A percentile compares a stretch with the other conserved stretches of the same genome.
phyloP scores from a whole-genome alignment of 2,797 vertebrate genomes.

The Siniperca obscura region DNA sequence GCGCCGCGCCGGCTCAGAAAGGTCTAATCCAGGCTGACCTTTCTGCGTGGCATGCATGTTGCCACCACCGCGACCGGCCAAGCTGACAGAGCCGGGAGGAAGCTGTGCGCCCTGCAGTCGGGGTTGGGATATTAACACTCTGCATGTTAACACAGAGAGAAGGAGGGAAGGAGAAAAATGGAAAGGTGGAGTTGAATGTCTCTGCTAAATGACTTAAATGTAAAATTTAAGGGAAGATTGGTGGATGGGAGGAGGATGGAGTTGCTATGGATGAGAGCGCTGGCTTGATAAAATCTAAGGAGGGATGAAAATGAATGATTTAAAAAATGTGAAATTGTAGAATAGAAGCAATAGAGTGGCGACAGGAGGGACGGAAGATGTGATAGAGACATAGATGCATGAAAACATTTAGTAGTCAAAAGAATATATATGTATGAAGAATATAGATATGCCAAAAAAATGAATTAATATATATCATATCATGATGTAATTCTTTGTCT shows the following conservation, averaged over 20 bases:
- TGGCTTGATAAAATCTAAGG: neutral
- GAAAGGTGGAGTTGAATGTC: neutral
- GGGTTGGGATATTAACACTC: conserved; percentile 26
- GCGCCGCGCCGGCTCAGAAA: conserved; percentile 17
- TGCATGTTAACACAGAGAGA: neutral
- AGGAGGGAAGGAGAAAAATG: neutral
- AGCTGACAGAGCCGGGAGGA: conserved; percentile 48
- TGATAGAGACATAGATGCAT: no score
- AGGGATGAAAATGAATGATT: neutral
- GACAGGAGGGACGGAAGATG: neutral
- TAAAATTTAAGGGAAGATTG: neutral
- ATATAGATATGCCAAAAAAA: no score
- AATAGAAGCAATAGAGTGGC: neutral
- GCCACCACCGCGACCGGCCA: neutral
- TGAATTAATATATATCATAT: no score
- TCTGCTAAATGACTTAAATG: neutral
- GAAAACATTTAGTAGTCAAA: no score
- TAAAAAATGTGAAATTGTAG: neutral
- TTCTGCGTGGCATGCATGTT: conserved; percentile 39
- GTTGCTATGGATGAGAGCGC: neutral
- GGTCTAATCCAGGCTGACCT: conserved; percentile 69
- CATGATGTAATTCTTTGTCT: neutral
- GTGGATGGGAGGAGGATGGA: neutral
- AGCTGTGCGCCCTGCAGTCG: neutral
- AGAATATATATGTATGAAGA: no score